Base-by-base conservation (phyloP, 2,888 invertebrate genomes). In the Drosophila meridiana region DNA sequence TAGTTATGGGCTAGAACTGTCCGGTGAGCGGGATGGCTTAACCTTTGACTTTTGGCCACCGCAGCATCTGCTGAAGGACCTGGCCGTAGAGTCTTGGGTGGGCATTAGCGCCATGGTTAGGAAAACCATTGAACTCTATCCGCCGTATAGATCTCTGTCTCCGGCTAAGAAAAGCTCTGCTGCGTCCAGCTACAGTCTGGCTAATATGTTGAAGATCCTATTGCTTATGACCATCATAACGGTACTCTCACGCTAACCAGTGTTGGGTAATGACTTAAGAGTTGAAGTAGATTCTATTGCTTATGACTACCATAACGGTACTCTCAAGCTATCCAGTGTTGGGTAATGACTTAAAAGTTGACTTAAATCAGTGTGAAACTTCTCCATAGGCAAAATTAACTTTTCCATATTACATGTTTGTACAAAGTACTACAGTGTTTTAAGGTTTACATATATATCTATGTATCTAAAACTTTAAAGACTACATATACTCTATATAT, bases 1-100 rank as follows among this genome's bases (percentile, higher is more conserved):
- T 11, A 82, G 95, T 0, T 96, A 94, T 78, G 95, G 95, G 0
- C 93, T 95, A 70, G 96, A 96, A 90, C 89, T 96, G 62, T 95
- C 96, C 0, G 95, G 94, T 43, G 94, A 94, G 7, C 63, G 43
- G 0, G 65, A 32, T 2, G 1, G 45, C 3, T 6, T 36, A 1
- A 7, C 4, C 0, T 83, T 87, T 5, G 95, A 95, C 3, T 96
- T 96, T 88, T 93, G 95, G 81, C 93, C 95, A 0, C 92, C 94
- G 2, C 93, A 95, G 0, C 80, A 86, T 0, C 93, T 94, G 70
- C 95, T 96, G 68, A 82, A 92, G 38, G 93, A 94, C 28, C 94
- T 95, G 1, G 94, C 94, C 14, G 69, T 81, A 0, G 95, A 95
- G 80, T 95, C 95, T 5, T 96, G 95, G 94, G 40, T 84, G 50